phyloP scores from a whole-genome alignment of 2,113 vertebrate species.

The Garra rufa region DNA sequence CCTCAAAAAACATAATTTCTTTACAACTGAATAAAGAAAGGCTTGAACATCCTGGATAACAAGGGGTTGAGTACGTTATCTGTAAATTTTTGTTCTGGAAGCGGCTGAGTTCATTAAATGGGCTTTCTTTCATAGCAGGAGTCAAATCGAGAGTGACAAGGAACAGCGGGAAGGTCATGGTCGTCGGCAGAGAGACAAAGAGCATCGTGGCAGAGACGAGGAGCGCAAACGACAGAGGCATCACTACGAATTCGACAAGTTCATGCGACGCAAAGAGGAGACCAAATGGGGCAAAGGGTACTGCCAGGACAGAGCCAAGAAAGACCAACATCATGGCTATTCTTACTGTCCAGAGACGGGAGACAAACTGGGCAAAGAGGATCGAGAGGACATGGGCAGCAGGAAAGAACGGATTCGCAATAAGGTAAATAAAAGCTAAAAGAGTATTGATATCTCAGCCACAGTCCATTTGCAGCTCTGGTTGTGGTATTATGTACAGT shows the following conservation, averaged over 20 bases:
- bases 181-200: slow-evolving; percentile 86
- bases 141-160: slow-evolving; percentile 87
- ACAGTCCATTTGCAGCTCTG: slow-evolving; percentile 21
- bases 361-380: slow-evolving; percentile 87
- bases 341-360: slow-evolving; percentile 80
- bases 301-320: slow-evolving; percentile 87
- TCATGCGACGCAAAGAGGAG: slow-evolving; percentile 88
- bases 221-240: slow-evolving; percentile 86
- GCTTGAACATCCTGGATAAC: too few relatives aligned
- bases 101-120: background rate
- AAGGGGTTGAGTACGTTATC: too few relatives aligned
- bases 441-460: background rate
- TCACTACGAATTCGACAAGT: slow-evolving; percentile 88
- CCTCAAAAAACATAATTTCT: too few relatives aligned
- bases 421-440: slow-evolving; percentile 79
- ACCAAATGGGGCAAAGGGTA: slow-evolving; percentile 90
- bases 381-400: slow-evolving; percentile 84
- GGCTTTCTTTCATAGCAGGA: slow-evolving; percentile 69
- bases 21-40: too few relatives aligned
- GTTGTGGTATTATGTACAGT: slow-evolving; percentile 17
- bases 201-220: slow-evolving; percentile 83
- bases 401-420: slow-evolving; percentile 90
- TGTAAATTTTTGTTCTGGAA: too few relatives aligned
- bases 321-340: slow-evolving; percentile 84
- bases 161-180: slow-evolving; percentile 86